These are phyloP conservation scores for Apodemus sylvaticus DNA, from an alignment of 2,113 vertebrate genomes.

Conservation along the genomic window DNA sequence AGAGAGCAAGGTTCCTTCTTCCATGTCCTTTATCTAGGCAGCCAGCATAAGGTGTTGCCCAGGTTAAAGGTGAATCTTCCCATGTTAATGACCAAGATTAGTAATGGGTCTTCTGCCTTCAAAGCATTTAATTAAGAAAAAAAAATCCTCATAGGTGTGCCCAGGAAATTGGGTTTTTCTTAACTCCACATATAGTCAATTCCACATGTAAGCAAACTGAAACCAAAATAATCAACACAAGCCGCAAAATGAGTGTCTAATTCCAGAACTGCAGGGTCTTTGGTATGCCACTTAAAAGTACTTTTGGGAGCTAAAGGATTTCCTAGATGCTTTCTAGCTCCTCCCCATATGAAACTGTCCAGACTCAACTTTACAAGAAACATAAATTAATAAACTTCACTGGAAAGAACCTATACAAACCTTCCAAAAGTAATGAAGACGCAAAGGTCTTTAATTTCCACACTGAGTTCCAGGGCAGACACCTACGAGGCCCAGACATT, in stretches of 20 bases:
- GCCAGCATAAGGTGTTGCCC: background rate
- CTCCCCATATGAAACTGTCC: background rate
- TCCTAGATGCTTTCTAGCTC: background rate
- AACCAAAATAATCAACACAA: background rate
- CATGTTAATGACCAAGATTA: background rate
- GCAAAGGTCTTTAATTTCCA: background rate
- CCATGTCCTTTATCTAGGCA: background rate
- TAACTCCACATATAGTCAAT: background rate
- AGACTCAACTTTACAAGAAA: background rate
- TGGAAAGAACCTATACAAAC: no score
- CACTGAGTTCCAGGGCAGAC: background rate
- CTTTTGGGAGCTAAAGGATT: background rate
- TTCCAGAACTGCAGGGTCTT: background rate
- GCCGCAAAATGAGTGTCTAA: background rate
- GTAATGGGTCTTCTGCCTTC: background rate
- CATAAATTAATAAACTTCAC: background rate
- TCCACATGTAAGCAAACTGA: background rate
- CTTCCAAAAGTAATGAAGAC: no score
- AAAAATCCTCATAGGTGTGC: no score
- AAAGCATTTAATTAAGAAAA: background rate
- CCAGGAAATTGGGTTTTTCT: background rate
- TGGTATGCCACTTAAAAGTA: background rate
- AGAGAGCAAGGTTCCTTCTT: no score
- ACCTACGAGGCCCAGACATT: background rate
- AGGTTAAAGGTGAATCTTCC: background rate